phyloP scores from a whole-genome alignment of 1,140 invertebrate genomes.

The Bombus confusus region DNA sequence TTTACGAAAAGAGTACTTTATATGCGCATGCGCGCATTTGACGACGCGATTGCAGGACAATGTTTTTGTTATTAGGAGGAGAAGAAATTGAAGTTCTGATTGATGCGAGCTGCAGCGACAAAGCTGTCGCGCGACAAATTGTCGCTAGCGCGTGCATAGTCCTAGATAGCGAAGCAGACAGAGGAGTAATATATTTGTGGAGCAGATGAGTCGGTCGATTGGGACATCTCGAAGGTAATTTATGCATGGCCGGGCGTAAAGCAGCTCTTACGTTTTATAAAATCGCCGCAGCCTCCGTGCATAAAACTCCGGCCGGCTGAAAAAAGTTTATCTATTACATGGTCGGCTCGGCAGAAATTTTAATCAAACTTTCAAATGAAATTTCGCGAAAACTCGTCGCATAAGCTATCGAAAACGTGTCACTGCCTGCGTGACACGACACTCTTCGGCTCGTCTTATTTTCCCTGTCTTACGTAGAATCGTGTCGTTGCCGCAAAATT shows the following conservation, averaged over 20 bases:
- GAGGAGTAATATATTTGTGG: no score
- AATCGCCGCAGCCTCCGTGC: slow-evolving; percentile 42
- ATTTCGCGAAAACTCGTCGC: slow-evolving; percentile 51
- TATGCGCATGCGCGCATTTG: no score
- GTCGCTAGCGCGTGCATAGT: no score
- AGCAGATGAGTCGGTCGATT: not conserved
- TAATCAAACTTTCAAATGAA: slow-evolving; percentile 71
- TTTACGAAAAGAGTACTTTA: no score
- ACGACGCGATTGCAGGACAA: no score
- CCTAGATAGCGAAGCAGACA: no score
- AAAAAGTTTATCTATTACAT: slow-evolving; percentile 64
- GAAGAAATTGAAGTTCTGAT: no score
- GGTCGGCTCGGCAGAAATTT: slow-evolving; percentile 58
- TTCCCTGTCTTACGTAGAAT: not conserved
- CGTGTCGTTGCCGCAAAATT: slow-evolving; percentile 28
- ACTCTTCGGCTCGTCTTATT: not conserved
- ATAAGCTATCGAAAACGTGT: slow-evolving; percentile 64
- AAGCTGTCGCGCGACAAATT: no score
- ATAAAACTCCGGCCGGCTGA: slow-evolving; percentile 51
- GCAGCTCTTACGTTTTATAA: slow-evolving; percentile 51
- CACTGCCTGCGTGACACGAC: slow-evolving; percentile 48
- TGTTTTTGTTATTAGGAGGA: no score
- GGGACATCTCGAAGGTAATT: slow-evolving; percentile 23
- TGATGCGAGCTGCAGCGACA: no score
- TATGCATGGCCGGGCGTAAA: slow-evolving; percentile 44